Conservation (phyloP, 2,113 vertebrate species). For the Ceyx margarethae region DNA sequence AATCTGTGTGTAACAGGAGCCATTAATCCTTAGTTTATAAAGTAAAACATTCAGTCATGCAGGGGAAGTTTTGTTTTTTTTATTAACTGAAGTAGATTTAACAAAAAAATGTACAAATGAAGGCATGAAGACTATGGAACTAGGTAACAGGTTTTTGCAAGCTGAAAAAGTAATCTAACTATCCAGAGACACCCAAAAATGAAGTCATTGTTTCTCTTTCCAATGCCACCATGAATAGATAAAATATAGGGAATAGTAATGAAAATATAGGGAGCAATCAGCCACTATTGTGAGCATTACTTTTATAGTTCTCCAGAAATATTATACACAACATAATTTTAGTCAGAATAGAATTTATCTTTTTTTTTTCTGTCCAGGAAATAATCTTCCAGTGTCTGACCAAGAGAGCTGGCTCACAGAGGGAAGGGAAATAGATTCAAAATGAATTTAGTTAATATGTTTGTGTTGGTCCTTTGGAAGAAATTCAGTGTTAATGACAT, state of each 20-base stretch:
- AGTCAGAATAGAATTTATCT: constrained; percentile 25
- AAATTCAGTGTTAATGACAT: constrained; percentile 15
- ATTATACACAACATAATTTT: constrained; percentile 22
- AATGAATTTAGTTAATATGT: background rate
- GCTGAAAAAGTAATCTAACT: constrained; percentile 8
- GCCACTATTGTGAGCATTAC: constrained; percentile 31
- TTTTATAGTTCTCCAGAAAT: constrained; percentile 48
- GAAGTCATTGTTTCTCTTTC: constrained; percentile 18
- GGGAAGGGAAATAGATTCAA: background rate
- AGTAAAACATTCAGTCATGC: background rate
- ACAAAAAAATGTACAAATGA: background rate
- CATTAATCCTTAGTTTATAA: background rate
- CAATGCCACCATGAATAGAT: background rate
- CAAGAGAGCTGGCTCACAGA: background rate
- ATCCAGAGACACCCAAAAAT: background rate
- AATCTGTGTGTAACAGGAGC: background rate
- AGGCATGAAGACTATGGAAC: background rate
- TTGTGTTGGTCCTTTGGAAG: background rate
- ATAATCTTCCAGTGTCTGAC: constrained; percentile 29
- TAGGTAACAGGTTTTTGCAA: background rate
- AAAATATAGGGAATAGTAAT: constrained; percentile 16
- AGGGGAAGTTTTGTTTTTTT: background rate
- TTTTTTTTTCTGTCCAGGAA: constrained; percentile 25
- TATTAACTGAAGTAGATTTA: background rate
- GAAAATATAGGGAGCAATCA: constrained; percentile 55